Evolutionary conservation across 2,113 vertebrate species (phyloP).

Genomic region (Mellivora capensis): DNA sequence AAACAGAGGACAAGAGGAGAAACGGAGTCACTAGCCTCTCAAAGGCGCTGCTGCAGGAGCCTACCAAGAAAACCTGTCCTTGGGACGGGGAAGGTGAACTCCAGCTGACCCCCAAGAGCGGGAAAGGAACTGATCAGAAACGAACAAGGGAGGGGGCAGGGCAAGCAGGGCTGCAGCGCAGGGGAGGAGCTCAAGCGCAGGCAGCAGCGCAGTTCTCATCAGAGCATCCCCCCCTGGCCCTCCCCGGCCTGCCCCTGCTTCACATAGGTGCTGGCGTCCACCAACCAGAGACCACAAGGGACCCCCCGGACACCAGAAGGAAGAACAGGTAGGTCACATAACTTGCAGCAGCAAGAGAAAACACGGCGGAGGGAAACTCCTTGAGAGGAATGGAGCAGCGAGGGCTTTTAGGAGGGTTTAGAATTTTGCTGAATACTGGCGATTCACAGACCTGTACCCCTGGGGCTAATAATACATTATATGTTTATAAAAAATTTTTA

Average conservation of each 20-base stretch:
- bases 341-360: not conserved
- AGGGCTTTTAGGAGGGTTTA: not conserved
- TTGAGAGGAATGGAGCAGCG: not conserved
- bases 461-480: no score
- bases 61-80: not conserved
- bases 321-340: no score
- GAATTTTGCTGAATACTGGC: not conserved
- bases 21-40: not conserved
- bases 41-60: not conserved
- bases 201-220: not conserved
- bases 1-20: not conserved
- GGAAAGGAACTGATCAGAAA: not conserved
- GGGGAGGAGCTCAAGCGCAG: not conserved
- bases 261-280: no score
- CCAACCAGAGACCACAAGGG: not conserved
- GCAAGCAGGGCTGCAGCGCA: not conserved
- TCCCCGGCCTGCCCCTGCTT: fast-evolving
- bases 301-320: not conserved
- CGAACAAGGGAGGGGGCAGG: not conserved
- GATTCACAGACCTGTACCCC: no score
- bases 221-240: not conserved
- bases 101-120: not conserved
- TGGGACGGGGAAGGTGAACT: not conserved
- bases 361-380: not conserved
- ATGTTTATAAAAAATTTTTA: no score